A percentile compares a stretch with the other conserved stretches of the same genome.
Evolutionary conservation across 2,797 vertebrate species (phyloP).

Genomic region (Pseudochromis fuscus): DNA sequence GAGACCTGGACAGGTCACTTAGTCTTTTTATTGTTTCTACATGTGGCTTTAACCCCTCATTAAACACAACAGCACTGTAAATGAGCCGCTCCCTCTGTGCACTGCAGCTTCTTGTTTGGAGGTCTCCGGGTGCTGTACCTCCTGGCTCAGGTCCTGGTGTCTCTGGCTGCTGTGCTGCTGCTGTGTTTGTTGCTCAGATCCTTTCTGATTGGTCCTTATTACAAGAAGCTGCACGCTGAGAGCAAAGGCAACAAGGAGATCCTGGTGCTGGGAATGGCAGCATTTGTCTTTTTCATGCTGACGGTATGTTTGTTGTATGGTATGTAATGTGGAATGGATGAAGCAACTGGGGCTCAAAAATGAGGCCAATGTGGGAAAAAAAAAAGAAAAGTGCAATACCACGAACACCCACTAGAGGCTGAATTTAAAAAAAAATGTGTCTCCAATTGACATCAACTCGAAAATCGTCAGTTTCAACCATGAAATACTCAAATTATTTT

Average conservation of each 20-base stretch:
- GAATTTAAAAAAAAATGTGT: too few species aligned
- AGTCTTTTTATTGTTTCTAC: background rate
- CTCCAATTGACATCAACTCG: too few species aligned
- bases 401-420: too few species aligned
- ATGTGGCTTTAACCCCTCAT: background rate
- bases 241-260: constrained; percentile 97
- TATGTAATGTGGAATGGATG: too few species aligned
- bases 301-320: constrained; percentile 85
- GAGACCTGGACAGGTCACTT: constrained; percentile 87
- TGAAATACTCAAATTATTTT: too few species aligned
- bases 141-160: constrained; percentile 90
- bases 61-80: background rate
- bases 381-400: too few species aligned
- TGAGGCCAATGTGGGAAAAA: too few species aligned
- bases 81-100: constrained; percentile 31
- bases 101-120: constrained; percentile 88
- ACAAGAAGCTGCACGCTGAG: constrained; percentile 92
- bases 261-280: constrained; percentile 92
- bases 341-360: too few species aligned
- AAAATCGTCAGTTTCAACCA: too few species aligned
- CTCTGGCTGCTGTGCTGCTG: constrained; percentile 90
- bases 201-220: constrained; percentile 92
- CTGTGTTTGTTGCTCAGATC: constrained; percentile 90
- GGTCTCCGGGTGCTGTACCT: constrained; percentile 88
- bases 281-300: constrained; percentile 96